Evolutionary conservation across 1,140 invertebrate genomes (phyloP), one percentile per base, ranked within the genome.

Genomic region (Bombus polaris): DNA sequence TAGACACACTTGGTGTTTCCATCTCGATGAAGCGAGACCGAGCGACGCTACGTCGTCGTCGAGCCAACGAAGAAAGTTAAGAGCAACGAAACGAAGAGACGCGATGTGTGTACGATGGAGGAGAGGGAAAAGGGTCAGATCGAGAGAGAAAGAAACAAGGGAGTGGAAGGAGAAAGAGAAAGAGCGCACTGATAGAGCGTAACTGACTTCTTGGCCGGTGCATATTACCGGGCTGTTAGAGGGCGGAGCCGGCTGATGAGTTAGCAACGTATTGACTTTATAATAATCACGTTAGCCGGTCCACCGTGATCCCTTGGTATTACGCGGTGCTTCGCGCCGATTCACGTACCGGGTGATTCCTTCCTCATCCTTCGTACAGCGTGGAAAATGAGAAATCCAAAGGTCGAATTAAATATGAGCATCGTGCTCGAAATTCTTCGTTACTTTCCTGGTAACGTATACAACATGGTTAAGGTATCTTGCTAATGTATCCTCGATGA

Each of bases 191-290:
- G 90, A 90, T 89, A 91, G 88, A 92, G 91, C 92, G 93, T 94
- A 94, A 94, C 94, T 94, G 94, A 94, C 94, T 94, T 93, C 93
- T 94, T 94, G 94, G 90, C 93, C 92, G 90, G 94, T 93, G 93
- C 94, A 94, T 95, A 95, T 94, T 95, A 95, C 94, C 94, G 93
- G 94, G 94, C 94, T 95, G 94, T 94, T 95, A 94, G 93, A 94
- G 94, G 94, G 94, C 94, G 94, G 93, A 93, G 94, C 92, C 92
- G 92, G 92, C 93, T 95, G 94, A 95, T 95, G 94, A 95, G 94
- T 94, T 95, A 94, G 94, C 94, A 94, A 94, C 94, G 94, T 94
- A 95, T 95, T 94, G 94, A 95, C 94, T 95, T 94, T 94, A 95
- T 95, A 95, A 95, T 95, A 94, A 95, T 95, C 94, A 94, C 94